Base-by-base conservation (phyloP, 2,113 vertebrate genomes). In the Larimichthys crocea region DNA sequence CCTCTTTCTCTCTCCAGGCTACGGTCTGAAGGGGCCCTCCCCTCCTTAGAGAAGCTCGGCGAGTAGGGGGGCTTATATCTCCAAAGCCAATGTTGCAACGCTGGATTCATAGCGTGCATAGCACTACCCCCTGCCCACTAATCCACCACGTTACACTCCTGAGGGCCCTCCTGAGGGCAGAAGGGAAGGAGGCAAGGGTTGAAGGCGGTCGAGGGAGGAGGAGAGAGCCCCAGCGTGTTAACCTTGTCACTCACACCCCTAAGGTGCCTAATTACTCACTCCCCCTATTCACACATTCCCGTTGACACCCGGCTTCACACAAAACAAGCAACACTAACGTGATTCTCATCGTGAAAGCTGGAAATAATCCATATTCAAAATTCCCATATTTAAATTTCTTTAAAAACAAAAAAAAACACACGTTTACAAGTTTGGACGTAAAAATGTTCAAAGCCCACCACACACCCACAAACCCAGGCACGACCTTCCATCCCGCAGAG, bases 1-100 rank as follows among this genome's bases (percentile, higher is more conserved):
- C 70, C 61, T 75, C 85, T 74, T 63, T 69, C 83, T 83, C 87
- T 89, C 89, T 85, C 90, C 91, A 92, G 86, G 90, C 89, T 91
- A 90, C 83, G 94, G 95, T 95, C 95, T 93, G 93, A 92, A 94
- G 94, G 93, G 76, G 87, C 83, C 35, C 86, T 92, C 80, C 80
- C 94, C 65, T 91, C 89, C 86, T 86, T 88, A 64, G 88, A 91
- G 91, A 87, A 76, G 79, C 81, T 52, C 72, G 63, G 70, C 63
- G 73, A 79, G 74, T 52, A 46, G 85, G 86, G 85, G 90, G 90
- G 91, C 88, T 92, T 91, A 90, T 92, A 89, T 92, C 89, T 88
- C 87, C 77, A 94, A 94, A 94, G 92, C 92, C 91, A 90, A 42
- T 89, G 92, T 92, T 86, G 92, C 85, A 76, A 73, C 56, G 84